Evolutionary conservation across 1,140 invertebrate genomes (phyloP).

Genomic region (Macrobrachium rosenbergii): DNA sequence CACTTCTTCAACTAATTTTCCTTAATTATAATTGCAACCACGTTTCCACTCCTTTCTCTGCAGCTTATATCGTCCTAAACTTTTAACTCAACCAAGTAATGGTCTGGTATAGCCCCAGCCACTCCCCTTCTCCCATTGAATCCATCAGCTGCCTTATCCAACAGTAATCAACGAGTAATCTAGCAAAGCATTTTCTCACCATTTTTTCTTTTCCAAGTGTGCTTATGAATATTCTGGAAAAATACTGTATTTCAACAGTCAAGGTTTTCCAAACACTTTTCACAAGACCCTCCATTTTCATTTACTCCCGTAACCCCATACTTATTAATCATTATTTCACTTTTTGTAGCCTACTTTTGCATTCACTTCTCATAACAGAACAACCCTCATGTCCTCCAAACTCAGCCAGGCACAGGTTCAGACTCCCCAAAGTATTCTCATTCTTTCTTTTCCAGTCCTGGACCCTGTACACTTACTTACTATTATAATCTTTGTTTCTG

Average conservation of each 20-base stretch:
- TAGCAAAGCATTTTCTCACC: too few relatives aligned
- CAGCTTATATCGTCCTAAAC: background rate
- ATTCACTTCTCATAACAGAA: background rate
- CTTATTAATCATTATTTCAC: too few relatives aligned
- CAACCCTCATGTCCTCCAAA: background rate
- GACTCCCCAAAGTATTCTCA: background rate
- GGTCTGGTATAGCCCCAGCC: background rate
- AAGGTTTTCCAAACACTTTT: too few relatives aligned
- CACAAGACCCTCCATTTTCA: too few relatives aligned
- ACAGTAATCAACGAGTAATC: background rate
- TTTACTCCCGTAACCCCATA: too few relatives aligned
- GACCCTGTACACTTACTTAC: too few relatives aligned
- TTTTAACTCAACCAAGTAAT: background rate
- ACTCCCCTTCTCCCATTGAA: background rate
- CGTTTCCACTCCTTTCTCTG: background rate
- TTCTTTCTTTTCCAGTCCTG: too few relatives aligned
- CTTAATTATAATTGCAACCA: background rate
- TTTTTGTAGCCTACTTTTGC: background rate
- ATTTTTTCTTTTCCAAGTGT: too few relatives aligned
- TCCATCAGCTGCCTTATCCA: background rate
- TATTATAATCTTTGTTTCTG: too few relatives aligned
- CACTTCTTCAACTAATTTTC: background rate
- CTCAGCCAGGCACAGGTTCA: background rate
- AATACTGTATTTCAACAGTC: too few relatives aligned
- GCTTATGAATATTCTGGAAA: too few relatives aligned